These are phyloP conservation scores for Disparrhopalites patrizii DNA, from an alignment of 2,888 invertebrate species.

Conservation along the genomic window DNA sequence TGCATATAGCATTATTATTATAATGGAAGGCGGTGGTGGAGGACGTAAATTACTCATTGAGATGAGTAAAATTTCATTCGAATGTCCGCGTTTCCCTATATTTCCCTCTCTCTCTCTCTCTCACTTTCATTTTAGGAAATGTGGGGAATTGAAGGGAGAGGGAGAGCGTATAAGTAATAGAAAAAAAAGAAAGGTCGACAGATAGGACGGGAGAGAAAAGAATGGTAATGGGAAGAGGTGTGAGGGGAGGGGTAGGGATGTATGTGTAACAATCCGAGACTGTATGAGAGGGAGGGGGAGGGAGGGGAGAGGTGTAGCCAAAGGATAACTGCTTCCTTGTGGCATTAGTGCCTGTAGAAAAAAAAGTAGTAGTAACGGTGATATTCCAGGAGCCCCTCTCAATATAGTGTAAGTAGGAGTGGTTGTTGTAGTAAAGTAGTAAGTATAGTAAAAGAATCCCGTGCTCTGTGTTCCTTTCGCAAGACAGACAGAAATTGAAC, in stretches of 20 bases:
- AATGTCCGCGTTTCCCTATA: neutral
- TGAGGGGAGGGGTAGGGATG: neutral
- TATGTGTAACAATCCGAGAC: neutral
- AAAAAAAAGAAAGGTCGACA: neutral
- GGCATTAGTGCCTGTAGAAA: too few species aligned
- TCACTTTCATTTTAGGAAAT: too few species aligned
- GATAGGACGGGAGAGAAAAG: too few species aligned
- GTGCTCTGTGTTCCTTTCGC: conserved; percentile 5
- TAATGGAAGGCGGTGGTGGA: too few species aligned
- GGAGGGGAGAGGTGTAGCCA: conserved; percentile 2
- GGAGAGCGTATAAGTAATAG: neutral
- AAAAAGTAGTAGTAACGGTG: too few species aligned
- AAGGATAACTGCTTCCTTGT: conserved; percentile 10
- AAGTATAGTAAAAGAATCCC: too few species aligned
- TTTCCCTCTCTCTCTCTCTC: too few species aligned
- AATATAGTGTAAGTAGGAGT: too few species aligned
- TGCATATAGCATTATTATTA: too few species aligned
- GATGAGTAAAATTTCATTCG: conserved; percentile 20
- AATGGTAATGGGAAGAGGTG: too few species aligned
- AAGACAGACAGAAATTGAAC: conserved; percentile 35
- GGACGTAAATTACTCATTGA: conserved; percentile 26
- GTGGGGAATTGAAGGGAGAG: neutral
- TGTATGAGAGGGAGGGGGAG: neutral
- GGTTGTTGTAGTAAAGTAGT: too few species aligned
- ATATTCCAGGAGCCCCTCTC: too few species aligned